A percentile compares a stretch with the other conserved stretches of the same genome.
These are phyloP conservation scores for Tribolium madens DNA, from an alignment of 1,140 invertebrate genomes.

Conservation along the genomic window DNA sequence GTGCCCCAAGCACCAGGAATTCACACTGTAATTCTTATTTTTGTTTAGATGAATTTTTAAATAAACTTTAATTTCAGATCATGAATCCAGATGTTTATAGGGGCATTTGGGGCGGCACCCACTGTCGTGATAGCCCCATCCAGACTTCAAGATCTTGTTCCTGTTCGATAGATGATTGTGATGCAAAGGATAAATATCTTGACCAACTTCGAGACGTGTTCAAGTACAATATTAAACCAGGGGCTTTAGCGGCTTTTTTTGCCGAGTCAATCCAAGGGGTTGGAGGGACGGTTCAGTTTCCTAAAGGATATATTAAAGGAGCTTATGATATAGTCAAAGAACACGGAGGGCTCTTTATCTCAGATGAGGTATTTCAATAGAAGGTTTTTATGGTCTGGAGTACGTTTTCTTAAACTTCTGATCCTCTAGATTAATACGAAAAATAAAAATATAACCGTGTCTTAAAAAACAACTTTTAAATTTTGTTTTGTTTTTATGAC, in stretches of 20 bases:
- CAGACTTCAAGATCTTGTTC: constrained; percentile 79
- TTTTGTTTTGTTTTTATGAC: too few species aligned
- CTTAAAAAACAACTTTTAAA: too few species aligned
- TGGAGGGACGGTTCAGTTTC: constrained; percentile 92
- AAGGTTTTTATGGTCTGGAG: neutral
- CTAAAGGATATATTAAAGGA: constrained; percentile 87
- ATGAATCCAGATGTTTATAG: constrained; percentile 92
- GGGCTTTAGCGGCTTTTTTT: constrained; percentile 87
- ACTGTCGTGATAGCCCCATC: constrained; percentile 89
- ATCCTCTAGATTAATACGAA: too few species aligned
- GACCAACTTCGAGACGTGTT: constrained; percentile 85
- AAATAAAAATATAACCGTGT: too few species aligned
- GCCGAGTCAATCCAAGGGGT: constrained; percentile 96
- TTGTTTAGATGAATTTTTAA: constrained; percentile 10
- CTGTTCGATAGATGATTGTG: constrained; percentile 75
- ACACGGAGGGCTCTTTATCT: constrained; percentile 88
- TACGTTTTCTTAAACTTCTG: too few species aligned
- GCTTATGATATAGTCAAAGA: constrained; percentile 83
- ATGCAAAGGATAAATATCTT: constrained; percentile 82
- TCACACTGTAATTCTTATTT: constrained; percentile 77
- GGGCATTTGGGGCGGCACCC: constrained; percentile 89
- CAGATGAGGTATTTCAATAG: constrained; percentile 84
- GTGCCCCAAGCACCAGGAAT: constrained; percentile 82
- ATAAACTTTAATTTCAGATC: constrained; percentile 68
- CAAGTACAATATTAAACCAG: constrained; percentile 68